These are phyloP conservation scores for Hofmannophila pseudospretella DNA, from an alignment of 2,888 invertebrate genomes.

Conservation along the genomic window DNA sequence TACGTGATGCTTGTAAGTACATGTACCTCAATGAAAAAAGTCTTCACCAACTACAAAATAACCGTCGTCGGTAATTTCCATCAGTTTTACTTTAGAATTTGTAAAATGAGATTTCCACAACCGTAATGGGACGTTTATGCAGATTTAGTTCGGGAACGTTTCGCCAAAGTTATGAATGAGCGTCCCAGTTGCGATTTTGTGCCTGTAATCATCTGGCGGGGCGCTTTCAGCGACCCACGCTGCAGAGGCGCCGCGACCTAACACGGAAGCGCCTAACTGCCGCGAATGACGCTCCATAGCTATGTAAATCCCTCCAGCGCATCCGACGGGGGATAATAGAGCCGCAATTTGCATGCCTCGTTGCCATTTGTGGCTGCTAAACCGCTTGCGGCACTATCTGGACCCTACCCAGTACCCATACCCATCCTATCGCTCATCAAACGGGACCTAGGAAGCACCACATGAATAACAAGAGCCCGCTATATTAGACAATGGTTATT, in stretches of 20 bases:
- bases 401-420: no score
- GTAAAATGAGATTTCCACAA: conserved; percentile 46
- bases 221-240: conserved; percentile 13
- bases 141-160: conserved; percentile 58
- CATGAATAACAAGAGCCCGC: conserved; percentile 43
- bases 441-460: conserved; percentile 24
- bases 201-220: conserved; percentile 27
- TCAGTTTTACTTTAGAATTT: conserved; percentile 20
- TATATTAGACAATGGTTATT: conserved; percentile 48
- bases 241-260: conserved; percentile 25
- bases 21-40: no score
- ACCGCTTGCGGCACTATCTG: conserved; percentile 23
- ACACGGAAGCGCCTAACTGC: conserved; percentile 57
- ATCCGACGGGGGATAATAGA: conserved; percentile 61
- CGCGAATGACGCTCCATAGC: conserved; percentile 56
- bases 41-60: no score
- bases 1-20: no score
- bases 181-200: conserved; percentile 57
- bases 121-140: conserved; percentile 60
- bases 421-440: conserved; percentile 42
- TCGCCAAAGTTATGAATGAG: conserved; percentile 59
- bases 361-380: conserved; percentile 50
- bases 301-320: conserved; percentile 65
- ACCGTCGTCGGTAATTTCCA: no score
- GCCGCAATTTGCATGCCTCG: conserved; percentile 64